phyloP scores from a whole-genome alignment of 1,140 invertebrate species.

The Drosophila pseudoananassae region DNA sequence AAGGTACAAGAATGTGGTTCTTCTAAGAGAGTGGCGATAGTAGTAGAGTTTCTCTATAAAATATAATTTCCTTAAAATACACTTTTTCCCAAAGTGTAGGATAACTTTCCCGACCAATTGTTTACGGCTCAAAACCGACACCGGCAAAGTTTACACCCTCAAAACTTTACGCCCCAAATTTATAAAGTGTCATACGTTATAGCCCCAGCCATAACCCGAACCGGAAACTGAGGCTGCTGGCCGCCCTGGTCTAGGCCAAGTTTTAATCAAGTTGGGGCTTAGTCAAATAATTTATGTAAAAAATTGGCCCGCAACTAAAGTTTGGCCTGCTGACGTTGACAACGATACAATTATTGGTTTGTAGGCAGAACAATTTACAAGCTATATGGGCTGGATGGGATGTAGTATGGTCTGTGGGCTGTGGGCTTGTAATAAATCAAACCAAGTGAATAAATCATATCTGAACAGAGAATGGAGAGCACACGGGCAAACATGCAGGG shows the following conservation, averaged over 20 bases:
- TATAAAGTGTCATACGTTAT: slow-evolving; percentile 70
- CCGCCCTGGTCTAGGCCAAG: slow-evolving; percentile 34
- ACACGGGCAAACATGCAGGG: slow-evolving; percentile 17
- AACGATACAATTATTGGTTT: slow-evolving; percentile 76
- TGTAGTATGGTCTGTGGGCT: slow-evolving; percentile 4
- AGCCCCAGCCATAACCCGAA: background rate
- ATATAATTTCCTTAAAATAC: background rate
- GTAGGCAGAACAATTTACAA: slow-evolving; percentile 72
- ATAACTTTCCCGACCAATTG: slow-evolving; percentile 40
- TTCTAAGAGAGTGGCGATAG: too few relatives aligned
- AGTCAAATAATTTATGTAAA: slow-evolving; percentile 71
- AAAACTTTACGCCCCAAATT: slow-evolving; percentile 52
- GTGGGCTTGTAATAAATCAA: slow-evolving; percentile 75
- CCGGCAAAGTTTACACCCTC: slow-evolving; percentile 40
- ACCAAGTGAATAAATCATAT: slow-evolving; percentile 82
- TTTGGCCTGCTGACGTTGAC: slow-evolving; percentile 47
- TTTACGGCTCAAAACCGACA: slow-evolving; percentile 38
- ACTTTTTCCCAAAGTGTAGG: slow-evolving; percentile 17
- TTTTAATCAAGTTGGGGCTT: slow-evolving; percentile 61
- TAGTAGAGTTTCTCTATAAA: too few relatives aligned
- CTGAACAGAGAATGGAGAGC: slow-evolving; percentile 27
- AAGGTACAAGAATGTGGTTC: too few relatives aligned
- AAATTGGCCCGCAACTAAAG: slow-evolving; percentile 51
- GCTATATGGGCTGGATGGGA: background rate
- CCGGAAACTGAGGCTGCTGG: slow-evolving; percentile 5